Percentiles rank a stretch among this genome's conserved stretches.
Evolutionary conservation across 23 tunicate species (phyloP).

Genomic region (Trididemnum nubilum): DNA sequence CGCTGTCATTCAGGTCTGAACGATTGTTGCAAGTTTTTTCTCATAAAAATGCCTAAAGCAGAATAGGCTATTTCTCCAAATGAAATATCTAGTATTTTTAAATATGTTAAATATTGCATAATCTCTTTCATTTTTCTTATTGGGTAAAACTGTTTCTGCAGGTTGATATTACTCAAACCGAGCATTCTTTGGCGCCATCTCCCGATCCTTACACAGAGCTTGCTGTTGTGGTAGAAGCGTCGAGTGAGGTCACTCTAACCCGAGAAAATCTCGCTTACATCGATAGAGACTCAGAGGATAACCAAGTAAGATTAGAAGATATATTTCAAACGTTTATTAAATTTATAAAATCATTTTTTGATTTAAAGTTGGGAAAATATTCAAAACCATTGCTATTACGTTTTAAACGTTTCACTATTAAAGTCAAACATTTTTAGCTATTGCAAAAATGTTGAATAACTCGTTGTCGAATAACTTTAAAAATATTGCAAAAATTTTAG

Average conservation of each 20-base stretch:
- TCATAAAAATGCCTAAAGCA: too few relatives aligned
- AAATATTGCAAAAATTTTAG: too few relatives aligned
- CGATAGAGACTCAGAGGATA: slow-evolving; percentile 44
- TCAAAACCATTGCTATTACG: too few relatives aligned
- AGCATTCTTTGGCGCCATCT: slow-evolving; percentile 53
- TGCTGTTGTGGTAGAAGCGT: slow-evolving; percentile 52
- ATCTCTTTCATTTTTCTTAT: too few relatives aligned
- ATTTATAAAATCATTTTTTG: not conserved
- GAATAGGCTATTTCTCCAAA: not conserved
- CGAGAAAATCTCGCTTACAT: slow-evolving; percentile 79
- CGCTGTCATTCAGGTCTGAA: slow-evolving; percentile 74
- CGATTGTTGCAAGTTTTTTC: too few relatives aligned
- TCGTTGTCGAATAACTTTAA: too few relatives aligned
- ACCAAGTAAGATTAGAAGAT: slow-evolving; percentile 53
- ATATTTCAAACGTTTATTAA: not conserved
- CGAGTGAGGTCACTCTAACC: slow-evolving; percentile 49
- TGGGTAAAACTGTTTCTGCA: too few relatives aligned
- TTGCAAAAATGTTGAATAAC: too few relatives aligned
- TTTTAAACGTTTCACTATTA: too few relatives aligned
- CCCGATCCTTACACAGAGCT: slow-evolving; percentile 65
- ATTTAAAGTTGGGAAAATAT: not conserved
- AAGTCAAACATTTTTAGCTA: too few relatives aligned
- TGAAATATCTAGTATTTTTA: not conserved
- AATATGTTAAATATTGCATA: not conserved
- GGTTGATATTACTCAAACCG: slow-evolving; percentile 45